Conservation (phyloP, 2,888 invertebrate species). For the Leuctra nigra region DNA sequence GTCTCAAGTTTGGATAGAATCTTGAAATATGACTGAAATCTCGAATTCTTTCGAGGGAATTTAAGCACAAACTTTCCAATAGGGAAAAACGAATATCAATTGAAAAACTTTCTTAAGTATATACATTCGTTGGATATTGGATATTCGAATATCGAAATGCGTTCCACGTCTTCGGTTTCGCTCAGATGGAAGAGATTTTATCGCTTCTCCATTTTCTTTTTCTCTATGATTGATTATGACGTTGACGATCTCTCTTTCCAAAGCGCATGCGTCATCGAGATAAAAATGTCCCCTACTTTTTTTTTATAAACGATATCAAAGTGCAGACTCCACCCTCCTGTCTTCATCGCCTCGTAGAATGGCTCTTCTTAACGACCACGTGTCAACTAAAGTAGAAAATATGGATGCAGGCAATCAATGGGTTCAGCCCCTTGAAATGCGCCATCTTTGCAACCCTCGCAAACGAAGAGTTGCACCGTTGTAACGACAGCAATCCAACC, state of each 20-base stretch:
- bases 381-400: slow-evolving; percentile 25
- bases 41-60: slow-evolving; percentile 6
- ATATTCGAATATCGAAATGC: background rate
- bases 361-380: slow-evolving; percentile 7
- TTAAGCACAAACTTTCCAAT: slow-evolving; percentile 4
- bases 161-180: too few species aligned
- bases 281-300: slow-evolving; percentile 1
- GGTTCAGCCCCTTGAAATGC: slow-evolving; percentile 8
- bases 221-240: slow-evolving; percentile 12
- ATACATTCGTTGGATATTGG: slow-evolving; percentile 6
- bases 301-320: slow-evolving; percentile 21
- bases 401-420: slow-evolving; percentile 26
- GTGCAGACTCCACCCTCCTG: slow-evolving; percentile 22
- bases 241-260: background rate
- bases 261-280: background rate
- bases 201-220: background rate
- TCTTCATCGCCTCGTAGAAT: slow-evolving; percentile 12
- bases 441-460: background rate
- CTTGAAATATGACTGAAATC: slow-evolving; percentile 18
- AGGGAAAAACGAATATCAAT: background rate
- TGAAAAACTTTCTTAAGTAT: background rate
- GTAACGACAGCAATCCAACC: background rate
- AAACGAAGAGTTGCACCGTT: background rate
- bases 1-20: background rate
- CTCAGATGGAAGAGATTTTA: background rate